Evolutionary conservation across 2,113 vertebrate genomes (phyloP), one percentile per base, ranked within the genome.

Genomic region (Physeter macrocephalus): DNA sequence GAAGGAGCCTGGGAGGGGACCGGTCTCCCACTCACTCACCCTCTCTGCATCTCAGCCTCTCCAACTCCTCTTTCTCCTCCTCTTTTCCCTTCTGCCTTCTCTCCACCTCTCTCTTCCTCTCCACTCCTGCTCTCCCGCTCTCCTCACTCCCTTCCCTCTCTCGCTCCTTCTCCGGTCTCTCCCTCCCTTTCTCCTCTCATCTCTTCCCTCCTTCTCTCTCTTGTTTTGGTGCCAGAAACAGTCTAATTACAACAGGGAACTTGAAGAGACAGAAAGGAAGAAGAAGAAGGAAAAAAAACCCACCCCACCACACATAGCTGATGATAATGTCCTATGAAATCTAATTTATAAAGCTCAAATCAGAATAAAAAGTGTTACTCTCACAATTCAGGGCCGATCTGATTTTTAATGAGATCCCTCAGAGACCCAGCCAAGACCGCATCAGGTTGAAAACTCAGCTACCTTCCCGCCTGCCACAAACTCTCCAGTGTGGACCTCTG

Each of bases 241-340:
- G 62, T 84, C 90, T 92, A 96, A 96, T 97, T 78, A 39, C 86
- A 96, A 90, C 77, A 46, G 4, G 34, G 88, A 96, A 92, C 74
- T 90, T 96, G 75, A 95, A 97, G 95, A 96, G 88, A 59, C 85
- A 77, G 85, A 69, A 52, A 69, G 66, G 20, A 31, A 10, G 1
- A 54, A 4, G 0, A 13, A 36, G 71, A n/a, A n/a, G n/a, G n/a
- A 31, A 61, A 71, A 52, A 92, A 77, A 52, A n/a, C 12, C 3
- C 27, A 49, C 23, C 29, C 64, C 59, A 88, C 85, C 80, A 77
- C 10, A 69, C 36, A 34, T 2, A 94, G 81, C 64, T 98, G 96
- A 95, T 97, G 94, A 93, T 82, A 97, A 62, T 92, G 96, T 85
- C 95, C 78, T 98, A 85, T 84, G 85, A 97, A 98, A 98, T 87